Evolutionary conservation across 2,888 invertebrate genomes (phyloP).

Genomic region (Sussaba pulchella): DNA sequence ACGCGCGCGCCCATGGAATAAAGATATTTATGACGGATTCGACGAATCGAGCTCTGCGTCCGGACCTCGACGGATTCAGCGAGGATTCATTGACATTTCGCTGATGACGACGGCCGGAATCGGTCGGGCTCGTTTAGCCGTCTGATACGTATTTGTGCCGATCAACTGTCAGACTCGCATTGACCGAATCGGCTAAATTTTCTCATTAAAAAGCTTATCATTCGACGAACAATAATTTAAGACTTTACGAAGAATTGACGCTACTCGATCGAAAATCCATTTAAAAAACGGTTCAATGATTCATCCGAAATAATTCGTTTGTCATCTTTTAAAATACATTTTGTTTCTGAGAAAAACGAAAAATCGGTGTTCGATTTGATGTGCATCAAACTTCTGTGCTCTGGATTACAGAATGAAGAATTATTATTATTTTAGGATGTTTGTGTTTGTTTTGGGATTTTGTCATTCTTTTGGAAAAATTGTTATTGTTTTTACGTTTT

Average conservation of each 20-base stretch:
- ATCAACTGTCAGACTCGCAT: neutral
- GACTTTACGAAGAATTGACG: neutral
- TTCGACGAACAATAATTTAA: neutral
- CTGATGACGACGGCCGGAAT: conserved; percentile 37
- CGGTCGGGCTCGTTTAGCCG: neutral
- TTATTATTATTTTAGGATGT: no score
- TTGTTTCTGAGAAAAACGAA: no score
- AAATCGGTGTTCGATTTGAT: no score
- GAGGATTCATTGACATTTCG: conserved; percentile 49
- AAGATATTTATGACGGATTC: conserved; percentile 1
- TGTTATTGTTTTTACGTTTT: neutral
- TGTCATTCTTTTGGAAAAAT: neutral
- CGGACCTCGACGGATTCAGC: conserved; percentile 46
- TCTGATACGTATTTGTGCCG: neutral
- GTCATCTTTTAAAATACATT: no score
- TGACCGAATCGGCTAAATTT: neutral
- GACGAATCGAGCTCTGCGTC: conserved; percentile 35
- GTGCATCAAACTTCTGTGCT: no score
- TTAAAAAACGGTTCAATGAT: no score
- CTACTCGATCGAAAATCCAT: neutral
- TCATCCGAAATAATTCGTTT: no score
- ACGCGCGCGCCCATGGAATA: conserved; percentile 7
- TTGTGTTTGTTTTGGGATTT: neutral
- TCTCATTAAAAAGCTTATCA: no score
- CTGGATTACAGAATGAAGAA: no score